Evolutionary conservation across 2,113 vertebrate genomes (phyloP), one percentile per base, ranked within the genome.

Genomic region (Myotis brandtii): DNA sequence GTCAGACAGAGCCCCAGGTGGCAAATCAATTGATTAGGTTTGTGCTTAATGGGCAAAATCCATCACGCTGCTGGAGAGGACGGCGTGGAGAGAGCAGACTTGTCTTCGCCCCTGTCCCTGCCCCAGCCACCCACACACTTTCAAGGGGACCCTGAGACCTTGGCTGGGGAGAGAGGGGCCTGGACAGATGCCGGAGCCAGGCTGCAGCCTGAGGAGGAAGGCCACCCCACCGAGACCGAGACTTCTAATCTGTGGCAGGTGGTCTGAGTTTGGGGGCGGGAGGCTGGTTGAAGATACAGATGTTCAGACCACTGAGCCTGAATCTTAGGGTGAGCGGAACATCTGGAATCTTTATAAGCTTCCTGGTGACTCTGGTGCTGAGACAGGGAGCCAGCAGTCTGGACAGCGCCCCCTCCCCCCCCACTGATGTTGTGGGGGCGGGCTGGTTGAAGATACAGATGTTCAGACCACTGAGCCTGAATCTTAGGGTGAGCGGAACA

Each of bases 1-100:
- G 70, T 91, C 83, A 95, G 96, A 97, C 82, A 0, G 95, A 94
- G 96, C 97, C 96, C 86, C 95, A 91, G 95, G 97, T 81, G 50
- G 92, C 83, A 80, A 96, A 91, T 83, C 79, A n/a, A 79, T 93
- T 80, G 89, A 97, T 96, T 89, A 90, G 86, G 79, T 95, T 94
- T 96, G 70, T 54, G 16, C 76, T 93, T 97, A 97, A 97, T 96
- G 93, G 94, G 80, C 16, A 82, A 73, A 92, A 96, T 96, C 89
- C 83, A 92, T 97, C 96, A 95, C 2, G 2, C 40, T 67, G 87
- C 85, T n/a, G 21, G 56, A 80, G 67, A 52, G 62, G 64, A 50
- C 1, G 13, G 54, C 16, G 1, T 10, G 67, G n/a, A 94, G 20
- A 2, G 4, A 27, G 82, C 17, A 62, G 79, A 27, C 30, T 16